Evolutionary conservation across 2,888 invertebrate species (phyloP), one percentile per base, ranked within the genome.

Genomic region (Dione vanillae): DNA sequence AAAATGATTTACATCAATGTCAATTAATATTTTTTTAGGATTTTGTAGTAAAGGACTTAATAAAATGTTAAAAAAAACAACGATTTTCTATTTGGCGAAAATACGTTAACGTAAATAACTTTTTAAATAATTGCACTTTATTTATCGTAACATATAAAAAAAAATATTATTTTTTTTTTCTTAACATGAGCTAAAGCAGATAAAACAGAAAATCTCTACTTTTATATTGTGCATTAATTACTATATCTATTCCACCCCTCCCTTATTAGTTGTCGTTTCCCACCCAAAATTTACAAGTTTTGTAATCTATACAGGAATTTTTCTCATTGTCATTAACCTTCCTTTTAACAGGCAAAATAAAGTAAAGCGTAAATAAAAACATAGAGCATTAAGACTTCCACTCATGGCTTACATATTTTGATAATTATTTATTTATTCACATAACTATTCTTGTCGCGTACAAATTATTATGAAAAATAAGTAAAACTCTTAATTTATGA

Each of bases 391-490:
- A 66, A 49, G 47, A 64, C 49, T 71, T 58, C 61, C 69, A 64
- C 52, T 69, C 66, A 71, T 41, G 71, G 64, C 58, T 47, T 71
- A 69, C 40, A 66, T 47, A 64, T 45, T 56, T 62, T 56, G 51
- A 51, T 67, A 51, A 54, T 56, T 27, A 59, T 35, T 61, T 51
- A 20, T 61, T 65, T 72, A 72, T 68, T 45, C 58, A 73, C 66
- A 64, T 65, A 56, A 71, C 65, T 74, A 68, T 67, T 58, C 65
- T 66, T 51, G 67, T 69, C 66, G 73, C 73, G 68, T 71, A 69
- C 67, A 74, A 72, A 72, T 69, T 67, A 72, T 74, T 67, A 74
- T 70, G 72, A 74, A 74, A 74, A 74, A 68, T 74, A 66, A 70
- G 67, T 67, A 74, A 69, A 72, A 74, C 16, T 72, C 70, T 74